Conservation (phyloP, 2,113 vertebrate species). For the Corythaixoides concolor region DNA sequence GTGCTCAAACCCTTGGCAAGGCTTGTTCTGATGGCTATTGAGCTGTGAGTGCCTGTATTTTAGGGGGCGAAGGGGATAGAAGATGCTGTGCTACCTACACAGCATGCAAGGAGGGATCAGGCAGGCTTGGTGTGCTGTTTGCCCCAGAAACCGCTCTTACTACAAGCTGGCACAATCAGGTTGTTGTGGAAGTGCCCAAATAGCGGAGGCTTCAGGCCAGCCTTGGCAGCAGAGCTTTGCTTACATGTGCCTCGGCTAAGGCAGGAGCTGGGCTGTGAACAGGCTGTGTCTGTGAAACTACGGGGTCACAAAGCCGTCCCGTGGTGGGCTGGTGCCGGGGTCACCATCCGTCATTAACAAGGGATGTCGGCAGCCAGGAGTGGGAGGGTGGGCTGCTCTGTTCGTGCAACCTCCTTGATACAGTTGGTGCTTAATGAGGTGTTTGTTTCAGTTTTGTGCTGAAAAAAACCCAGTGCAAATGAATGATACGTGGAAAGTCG, state of each 20-base stretch:
- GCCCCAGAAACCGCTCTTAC: not conserved
- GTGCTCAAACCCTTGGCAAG: not conserved
- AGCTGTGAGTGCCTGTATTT: not conserved
- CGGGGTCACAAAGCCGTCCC: not conserved
- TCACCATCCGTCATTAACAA: not conserved
- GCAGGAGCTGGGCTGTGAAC: not conserved
- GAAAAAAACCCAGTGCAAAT: slow-evolving; percentile 6
- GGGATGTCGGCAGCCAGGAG: not conserved
- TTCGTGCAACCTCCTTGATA: not conserved
- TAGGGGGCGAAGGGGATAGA: not conserved
- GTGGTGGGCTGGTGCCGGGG: not conserved
- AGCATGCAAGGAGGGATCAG: not conserved
- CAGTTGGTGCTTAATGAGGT: slow-evolving; percentile 4
- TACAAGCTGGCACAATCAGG: not conserved
- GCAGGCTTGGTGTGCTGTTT: not conserved
- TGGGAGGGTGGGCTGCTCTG: not conserved
- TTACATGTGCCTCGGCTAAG: not conserved
- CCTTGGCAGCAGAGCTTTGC: not conserved
- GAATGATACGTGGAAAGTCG: not conserved
- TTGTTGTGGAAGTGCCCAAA: not conserved
- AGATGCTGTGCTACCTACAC: not conserved
- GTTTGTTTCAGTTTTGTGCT: slow-evolving; percentile 30
- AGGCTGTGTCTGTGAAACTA: not conserved
- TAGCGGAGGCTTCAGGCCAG: not conserved
- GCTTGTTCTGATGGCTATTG: not conserved